Evolutionary conservation across 2,797 vertebrate genomes (phyloP), one percentile per base, ranked within the genome.

Genomic region (Holocentrus rufus): DNA sequence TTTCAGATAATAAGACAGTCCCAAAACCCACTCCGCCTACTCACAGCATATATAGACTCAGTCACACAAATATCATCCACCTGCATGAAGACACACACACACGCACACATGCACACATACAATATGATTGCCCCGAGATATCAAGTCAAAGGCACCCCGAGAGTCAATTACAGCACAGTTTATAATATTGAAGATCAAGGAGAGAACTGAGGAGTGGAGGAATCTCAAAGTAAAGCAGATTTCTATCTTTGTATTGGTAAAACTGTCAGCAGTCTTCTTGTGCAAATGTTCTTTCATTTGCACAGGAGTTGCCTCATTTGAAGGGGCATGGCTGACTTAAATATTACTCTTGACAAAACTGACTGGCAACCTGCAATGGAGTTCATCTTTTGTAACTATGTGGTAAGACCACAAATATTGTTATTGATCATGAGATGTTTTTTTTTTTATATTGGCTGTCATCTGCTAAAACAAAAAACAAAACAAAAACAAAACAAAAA

Each of bases 211-310:
- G 47, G 7, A 13, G 20, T 63, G 27, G 25, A 39, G 65, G 69
- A 54, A 72, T 77, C 72, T 81, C 25, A 52, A 52, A 65, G 63
- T 70, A 77, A 67, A 56, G 39, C 56, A 39, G 56, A 60, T 60
- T 14, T 44, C 20, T 64, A n/a, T 15, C 58, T 72, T 75, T 80
- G 64, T 34, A n/a, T 17, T 14, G 6, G 73, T 11, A 64, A 11
- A 83, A 74, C 86, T 86, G 64, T 85, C 76, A 79, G 52, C 69
- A 57, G 58, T 56, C 22, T 49, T 46, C 62, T 61, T 60, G 57
- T 80, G 60, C 74, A 67, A 83, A 76, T 79, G 53, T 72, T 68
- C 56, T 64, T 36, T 56, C 58, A 27, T 27, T 27, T 27, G 25
- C 25, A 27, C 46, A 49, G 69, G 36, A 49, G 18, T 42, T 61